A percentile compares a stretch with the other conserved stretches of the same genome.
These are phyloP conservation scores for Urocolius indicus DNA, from an alignment of 2,113 vertebrate genomes.

Conservation along the genomic window DNA sequence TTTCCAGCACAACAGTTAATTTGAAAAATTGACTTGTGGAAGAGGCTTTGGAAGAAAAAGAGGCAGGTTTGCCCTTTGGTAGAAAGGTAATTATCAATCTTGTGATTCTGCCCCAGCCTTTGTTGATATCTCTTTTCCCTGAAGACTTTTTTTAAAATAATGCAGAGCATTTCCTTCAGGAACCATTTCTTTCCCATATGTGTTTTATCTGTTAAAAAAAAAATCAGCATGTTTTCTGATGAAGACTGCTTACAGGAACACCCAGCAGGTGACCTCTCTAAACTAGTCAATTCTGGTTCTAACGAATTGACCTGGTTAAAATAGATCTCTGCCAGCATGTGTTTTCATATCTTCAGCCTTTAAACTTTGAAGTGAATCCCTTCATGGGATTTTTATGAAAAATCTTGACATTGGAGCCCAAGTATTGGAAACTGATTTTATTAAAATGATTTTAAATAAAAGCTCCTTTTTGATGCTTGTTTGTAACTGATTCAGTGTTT, in stretches of 20 bases:
- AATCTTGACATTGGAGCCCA: not conserved
- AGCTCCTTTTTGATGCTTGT: not conserved
- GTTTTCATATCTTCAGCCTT: not conserved
- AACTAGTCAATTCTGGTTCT: not conserved
- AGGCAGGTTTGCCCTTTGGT: not conserved
- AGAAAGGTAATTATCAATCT: not conserved
- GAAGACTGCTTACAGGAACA: not conserved
- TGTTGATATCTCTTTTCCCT: not conserved
- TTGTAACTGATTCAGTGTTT: not conserved
- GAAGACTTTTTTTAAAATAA: not conserved
- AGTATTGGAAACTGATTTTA: not conserved
- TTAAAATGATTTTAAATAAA: not conserved
- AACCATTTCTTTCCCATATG: not conserved
- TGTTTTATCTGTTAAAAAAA: not conserved
- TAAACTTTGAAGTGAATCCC: not conserved
- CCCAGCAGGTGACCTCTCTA: slow-evolving; percentile 7
- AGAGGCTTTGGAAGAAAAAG: not conserved
- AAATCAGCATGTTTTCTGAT: slow-evolving; percentile 5
- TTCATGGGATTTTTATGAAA: not conserved
- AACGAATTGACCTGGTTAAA: slow-evolving; percentile 17
- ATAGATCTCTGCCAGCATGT: not conserved
- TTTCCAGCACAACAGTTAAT: not conserved
- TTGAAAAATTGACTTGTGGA: not conserved
- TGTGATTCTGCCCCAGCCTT: not conserved
- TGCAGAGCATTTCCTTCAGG: not conserved